These are phyloP conservation scores for Elanus axillaris DNA, from an alignment of 2,113 vertebrate species.

Conservation along the genomic window DNA sequence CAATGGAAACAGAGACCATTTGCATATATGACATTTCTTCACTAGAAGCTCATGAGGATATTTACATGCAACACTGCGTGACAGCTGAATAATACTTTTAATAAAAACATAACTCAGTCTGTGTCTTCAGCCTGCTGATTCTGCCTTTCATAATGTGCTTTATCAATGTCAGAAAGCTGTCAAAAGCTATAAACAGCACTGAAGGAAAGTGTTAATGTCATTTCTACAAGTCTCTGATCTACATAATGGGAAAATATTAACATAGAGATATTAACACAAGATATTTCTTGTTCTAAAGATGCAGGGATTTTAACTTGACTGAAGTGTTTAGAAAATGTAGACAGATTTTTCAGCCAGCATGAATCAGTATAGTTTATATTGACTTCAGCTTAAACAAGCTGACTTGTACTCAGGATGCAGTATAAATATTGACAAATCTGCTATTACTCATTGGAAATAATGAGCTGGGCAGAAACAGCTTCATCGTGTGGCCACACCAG, in stretches of 20 bases:
- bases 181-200: neutral
- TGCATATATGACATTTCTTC: neutral
- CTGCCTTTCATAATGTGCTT: neutral
- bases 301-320: neutral
- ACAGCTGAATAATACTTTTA: neutral
- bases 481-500: neutral
- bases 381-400: neutral
- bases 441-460: neutral
- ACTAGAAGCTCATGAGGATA: neutral
- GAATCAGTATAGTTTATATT: neutral
- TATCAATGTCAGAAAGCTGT: neutral
- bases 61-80: neutral
- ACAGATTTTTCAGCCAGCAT: neutral
- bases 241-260: neutral
- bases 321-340: neutral
- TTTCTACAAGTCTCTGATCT: neutral
- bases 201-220: neutral
- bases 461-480: neutral
- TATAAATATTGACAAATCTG: constrained; percentile 15
- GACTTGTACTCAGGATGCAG: neutral
- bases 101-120: neutral
- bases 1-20: neutral
- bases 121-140: neutral
- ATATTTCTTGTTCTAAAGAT: neutral
- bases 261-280: neutral